Evolutionary conservation across 2,113 vertebrate species (phyloP).

Genomic region (Emydocephalus ijimae): DNA sequence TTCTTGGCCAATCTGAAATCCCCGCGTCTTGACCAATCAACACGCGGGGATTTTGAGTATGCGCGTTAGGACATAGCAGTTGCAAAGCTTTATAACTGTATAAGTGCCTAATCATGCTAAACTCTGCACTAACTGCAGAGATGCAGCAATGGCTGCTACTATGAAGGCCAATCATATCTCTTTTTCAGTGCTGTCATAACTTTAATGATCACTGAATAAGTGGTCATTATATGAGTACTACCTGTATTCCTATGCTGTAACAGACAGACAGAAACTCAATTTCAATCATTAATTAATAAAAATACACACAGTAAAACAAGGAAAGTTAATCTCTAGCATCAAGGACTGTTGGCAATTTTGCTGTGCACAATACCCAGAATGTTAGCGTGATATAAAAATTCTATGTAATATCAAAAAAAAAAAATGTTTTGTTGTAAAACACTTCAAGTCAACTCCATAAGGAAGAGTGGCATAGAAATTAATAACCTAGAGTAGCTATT

Average conservation of each 20-base stretch:
- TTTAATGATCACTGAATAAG: not conserved
- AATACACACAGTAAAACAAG: not conserved
- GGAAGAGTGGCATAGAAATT: not conserved
- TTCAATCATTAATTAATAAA: not conserved
- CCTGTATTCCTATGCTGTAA: not conserved
- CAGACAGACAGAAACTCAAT: not conserved
- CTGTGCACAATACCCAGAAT: not conserved
- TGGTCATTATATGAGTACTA: not conserved
- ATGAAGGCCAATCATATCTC: not conserved
- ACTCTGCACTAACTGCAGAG: too few relatives aligned
- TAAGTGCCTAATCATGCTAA: not conserved
- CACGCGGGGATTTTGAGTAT: too few relatives aligned
- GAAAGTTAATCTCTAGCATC: not conserved
- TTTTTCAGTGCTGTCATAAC: not conserved
- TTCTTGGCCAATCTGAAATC: too few relatives aligned
- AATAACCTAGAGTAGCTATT: not conserved
- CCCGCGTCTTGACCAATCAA: too few relatives aligned
- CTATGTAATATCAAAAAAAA: not conserved
- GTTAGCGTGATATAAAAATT: not conserved
- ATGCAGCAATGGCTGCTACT: not conserved
- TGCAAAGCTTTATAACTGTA: not conserved
- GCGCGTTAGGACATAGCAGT: too few relatives aligned
- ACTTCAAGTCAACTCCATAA: not conserved
- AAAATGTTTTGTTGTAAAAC: not conserved
- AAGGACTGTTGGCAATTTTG: not conserved